Evolutionary conservation across 2,797 vertebrate species (phyloP), one percentile per base, ranked within the genome.

Genomic region (Heteromormyrus szaboi): DNA sequence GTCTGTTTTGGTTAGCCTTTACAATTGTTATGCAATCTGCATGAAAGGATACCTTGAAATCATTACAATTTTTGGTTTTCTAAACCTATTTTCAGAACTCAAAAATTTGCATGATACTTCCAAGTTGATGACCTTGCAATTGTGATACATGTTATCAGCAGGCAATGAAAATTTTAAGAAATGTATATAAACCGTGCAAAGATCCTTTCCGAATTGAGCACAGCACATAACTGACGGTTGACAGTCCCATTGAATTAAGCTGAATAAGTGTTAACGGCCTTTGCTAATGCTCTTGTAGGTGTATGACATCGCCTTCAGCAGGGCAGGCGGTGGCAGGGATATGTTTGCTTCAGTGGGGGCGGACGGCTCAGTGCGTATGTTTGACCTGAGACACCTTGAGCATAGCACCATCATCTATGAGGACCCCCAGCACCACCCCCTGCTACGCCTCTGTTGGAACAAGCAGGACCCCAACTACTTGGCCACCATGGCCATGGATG

Each of bases 331-430:
- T 0, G 98, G 99, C 0, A 93, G 98, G 29, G 98, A 99, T 89
- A 99, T 99, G 98, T 99, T 99, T 0, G 98, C 98, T 6, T 99
- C 98, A 0, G 98, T 99, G 53, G 99, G 99, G 0, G 98, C 98
- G 0, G 99, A 99, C 0, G 99, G 98, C 54, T 99, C 99, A 0
- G 98, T 99, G 72, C 94, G 99, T 53, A 99, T 99, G 98, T 99
- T 99, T 4, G 99, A 99, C 91, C 96, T 99, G 1, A 97, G 98
- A 2, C 98, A 99, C 90, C 94, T 99, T 93, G 99, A 99, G 90
- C 99, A 99, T 94, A 99, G 98, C 95, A 99, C 99, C 94, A 99
- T 99, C 92, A 99, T 99, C 92, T 99, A 99, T 0, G 99, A 99
- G 92, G 99, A 99, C 93, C 99, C 98, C 0, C 99, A 99, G 93